Percentiles rank a stretch among this genome's conserved stretches.
These are phyloP conservation scores for Anthopleura sola DNA, from an alignment of 64 coral and sea anemone genomes.

Conservation along the genomic window DNA sequence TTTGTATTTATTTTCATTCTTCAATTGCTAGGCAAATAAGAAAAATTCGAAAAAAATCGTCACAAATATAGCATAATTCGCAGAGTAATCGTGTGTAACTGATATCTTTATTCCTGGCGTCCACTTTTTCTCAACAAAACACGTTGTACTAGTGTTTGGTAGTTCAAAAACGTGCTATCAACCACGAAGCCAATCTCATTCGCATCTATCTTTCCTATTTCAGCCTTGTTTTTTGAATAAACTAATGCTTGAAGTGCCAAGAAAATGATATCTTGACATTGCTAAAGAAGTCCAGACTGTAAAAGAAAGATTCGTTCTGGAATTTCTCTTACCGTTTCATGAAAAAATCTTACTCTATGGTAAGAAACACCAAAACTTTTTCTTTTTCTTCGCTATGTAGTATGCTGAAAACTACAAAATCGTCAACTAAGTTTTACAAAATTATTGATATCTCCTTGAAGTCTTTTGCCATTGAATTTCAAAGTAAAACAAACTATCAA, in stretches of 20 bases:
- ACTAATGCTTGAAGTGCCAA: neutral
- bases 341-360: neutral
- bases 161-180: neutral
- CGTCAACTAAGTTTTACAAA: neutral
- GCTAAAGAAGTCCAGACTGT: neutral
- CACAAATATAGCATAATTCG: neutral
- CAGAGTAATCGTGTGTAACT: neutral
- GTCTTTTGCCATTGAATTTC: neutral
- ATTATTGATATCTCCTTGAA: neutral
- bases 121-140: neutral
- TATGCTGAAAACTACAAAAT: neutral
- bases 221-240: neutral
- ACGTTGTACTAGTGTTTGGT: neutral
- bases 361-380: neutral
- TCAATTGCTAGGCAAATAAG: neutral
- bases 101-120: neutral
- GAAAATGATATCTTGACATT: neutral
- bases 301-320: neutral
- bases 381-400: neutral
- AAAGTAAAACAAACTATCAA: neutral
- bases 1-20: constrained; percentile 6
- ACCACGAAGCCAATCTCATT: neutral
- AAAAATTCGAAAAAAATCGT: neutral
- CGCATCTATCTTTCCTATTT: neutral
- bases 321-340: neutral